Conservation (phyloP, 2,797 vertebrate species). For the Acestrorhynchus altus region DNA sequence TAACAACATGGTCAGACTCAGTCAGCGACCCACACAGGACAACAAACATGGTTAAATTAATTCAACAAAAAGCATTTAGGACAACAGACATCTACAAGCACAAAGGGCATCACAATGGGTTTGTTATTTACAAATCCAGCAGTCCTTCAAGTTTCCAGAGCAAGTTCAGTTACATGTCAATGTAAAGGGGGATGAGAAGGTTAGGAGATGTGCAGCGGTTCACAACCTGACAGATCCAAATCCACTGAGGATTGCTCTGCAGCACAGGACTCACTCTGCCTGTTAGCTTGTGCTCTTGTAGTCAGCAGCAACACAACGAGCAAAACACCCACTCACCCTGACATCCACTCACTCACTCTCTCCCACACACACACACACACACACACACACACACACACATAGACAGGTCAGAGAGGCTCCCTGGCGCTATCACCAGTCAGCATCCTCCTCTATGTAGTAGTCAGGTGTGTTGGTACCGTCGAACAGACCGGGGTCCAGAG, state of each 20-base stretch:
- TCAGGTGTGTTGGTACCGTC: constrained; percentile 95
- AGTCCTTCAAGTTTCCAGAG: constrained; percentile 99
- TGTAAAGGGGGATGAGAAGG: constrained; percentile 37
- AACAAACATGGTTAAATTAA: constrained; percentile 63
- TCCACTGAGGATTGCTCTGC: constrained; percentile 20
- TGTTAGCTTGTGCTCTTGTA: constrained; percentile 54
- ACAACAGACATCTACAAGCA: constrained; percentile 92
- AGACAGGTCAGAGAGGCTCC: constrained; percentile 53
- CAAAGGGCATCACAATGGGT: constrained; percentile 85
- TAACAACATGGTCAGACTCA: constrained; percentile 29
- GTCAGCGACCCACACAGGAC: constrained; percentile 37
- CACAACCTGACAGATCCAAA: constrained; percentile 19
- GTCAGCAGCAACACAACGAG: constrained; percentile 44
- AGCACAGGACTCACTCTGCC: constrained; percentile 19
- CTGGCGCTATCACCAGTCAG: constrained; percentile 90
- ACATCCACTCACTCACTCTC: neutral
- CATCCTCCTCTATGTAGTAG: constrained; percentile 99
- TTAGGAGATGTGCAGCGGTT: constrained; percentile 36
- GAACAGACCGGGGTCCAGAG: constrained; percentile 95
- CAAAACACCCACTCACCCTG: constrained; percentile 49
- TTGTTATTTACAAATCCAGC: constrained; percentile 97
- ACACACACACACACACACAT: constrained; percentile 35
- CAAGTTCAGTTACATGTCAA: constrained; percentile 71
- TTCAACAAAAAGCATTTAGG: constrained; percentile 78
- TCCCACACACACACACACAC: no score